phyloP scores from a whole-genome alignment of 2,888 invertebrate genomes.

The Drosophila mulleri region DNA sequence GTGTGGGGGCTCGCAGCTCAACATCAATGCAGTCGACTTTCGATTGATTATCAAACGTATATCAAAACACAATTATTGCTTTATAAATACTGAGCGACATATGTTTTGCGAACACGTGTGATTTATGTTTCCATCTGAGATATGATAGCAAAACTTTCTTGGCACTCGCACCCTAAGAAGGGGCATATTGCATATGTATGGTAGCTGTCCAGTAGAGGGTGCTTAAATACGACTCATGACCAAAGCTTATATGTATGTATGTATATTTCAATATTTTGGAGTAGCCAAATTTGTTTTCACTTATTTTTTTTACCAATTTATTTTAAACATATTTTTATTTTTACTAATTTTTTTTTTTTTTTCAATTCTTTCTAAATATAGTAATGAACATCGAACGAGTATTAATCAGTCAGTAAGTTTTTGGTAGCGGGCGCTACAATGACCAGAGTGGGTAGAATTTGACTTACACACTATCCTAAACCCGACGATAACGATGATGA shows the following conservation, averaged over 20 bases:
- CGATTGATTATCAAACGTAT: conserved; percentile 38
- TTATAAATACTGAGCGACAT: conserved; percentile 16
- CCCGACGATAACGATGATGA: not conserved
- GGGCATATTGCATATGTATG: not conserved
- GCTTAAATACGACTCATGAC: not conserved
- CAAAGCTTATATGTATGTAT: too few species aligned
- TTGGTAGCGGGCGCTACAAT: not conserved
- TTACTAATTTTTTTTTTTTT: too few species aligned
- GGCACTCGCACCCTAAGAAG: not conserved
- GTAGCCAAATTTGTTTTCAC: too few species aligned
- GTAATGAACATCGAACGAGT: not conserved
- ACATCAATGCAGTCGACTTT: conserved; percentile 28
- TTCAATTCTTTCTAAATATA: not conserved
- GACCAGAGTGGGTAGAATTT: not conserved
- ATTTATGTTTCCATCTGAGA: not conserved
- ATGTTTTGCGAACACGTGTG: conserved; percentile 16
- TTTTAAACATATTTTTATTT: too few species aligned
- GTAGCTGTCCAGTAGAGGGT: not conserved
- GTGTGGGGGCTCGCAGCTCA: not conserved
- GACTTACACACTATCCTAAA: not conserved
- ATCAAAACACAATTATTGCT: conserved; percentile 16
- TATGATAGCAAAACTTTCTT: not conserved
- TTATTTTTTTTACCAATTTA: too few species aligned
- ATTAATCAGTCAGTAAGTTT: not conserved
- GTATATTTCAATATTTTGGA: too few species aligned